Base-by-base conservation (phyloP, 1,140 invertebrate species). In the Drosophila neocordata region DNA sequence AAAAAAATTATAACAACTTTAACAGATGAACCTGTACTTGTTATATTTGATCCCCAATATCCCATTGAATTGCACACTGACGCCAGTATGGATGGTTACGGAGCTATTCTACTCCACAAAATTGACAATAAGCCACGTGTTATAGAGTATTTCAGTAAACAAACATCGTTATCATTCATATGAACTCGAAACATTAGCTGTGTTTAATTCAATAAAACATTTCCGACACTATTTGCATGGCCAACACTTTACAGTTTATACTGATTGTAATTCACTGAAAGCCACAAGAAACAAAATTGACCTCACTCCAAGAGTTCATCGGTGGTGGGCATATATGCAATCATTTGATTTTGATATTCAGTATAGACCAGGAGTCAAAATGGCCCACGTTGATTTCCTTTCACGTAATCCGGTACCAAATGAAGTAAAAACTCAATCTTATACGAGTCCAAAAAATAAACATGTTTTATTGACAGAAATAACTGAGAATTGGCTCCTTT, bases 311-410 rank as follows among this genome's bases (percentile, higher is more conserved):
- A 37, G 56, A 27, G 41, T 60, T 20, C 57, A 66, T 31, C n/a
- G 65, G 5, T 60, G 20, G 65, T 66, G 41, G 38, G 64, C 57
- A 12, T 66, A 51, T 44, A 44, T 44, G 41, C 15, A 59, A 18
- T 34, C 15, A 27, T 58, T 65, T 27, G 31, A 65, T 8, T 59
- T 65, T 65, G 41, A 44, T 18, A 44, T 44, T 18, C 41, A 44
- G 15, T 44, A 44, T 44, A 44, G 41, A 44, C 41, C 15, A 9
- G 13, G 41, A 18, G 15, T 8, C 13, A 6, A 41, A 7, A 7
- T 15, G 4, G 38, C 41, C 15, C 41, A 44, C n/a, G 41, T 44
- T 15, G 41, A 44, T 44, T 44, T 44, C 41, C n/a, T 44, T 18
- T 44, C 15, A 15, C 38, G 38, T 41, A 41, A 41, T 41, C 38